Base-by-base conservation (phyloP, 2,113 vertebrate genomes). In the Xenopus laevis region DNA sequence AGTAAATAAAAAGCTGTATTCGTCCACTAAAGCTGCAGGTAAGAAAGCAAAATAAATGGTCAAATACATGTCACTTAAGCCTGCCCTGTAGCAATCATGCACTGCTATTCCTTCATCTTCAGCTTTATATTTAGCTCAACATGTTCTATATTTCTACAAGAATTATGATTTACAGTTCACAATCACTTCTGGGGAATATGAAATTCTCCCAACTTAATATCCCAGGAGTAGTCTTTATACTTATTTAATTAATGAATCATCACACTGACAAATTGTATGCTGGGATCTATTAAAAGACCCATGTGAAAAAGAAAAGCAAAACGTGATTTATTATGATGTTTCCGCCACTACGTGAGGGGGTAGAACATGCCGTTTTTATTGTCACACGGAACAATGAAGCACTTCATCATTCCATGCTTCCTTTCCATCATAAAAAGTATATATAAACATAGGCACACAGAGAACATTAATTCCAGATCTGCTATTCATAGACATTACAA, bases 191-290 rank as follows among this genome's bases (percentile, higher is more conserved):
- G 58, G 21, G 20, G 18, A 27, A 60, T 60, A 60, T 21, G 58
- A 60, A 23, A 7, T 27, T 23, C 58, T 60, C 58, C 58, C 18
- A 60, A 60, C 20, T 60, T 15, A 60, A 23, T 23, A 27, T 27
- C 58, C 58, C 58, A 60, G 13, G 58, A 23, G 58, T 60, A 60
- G 58, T 23, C 20, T 21, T 60, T 27, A 18, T 23, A 23, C 58
- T 27, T 60, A 23, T 23, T 20, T 60, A 60, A 60, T 60, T 60
- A 60, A 60, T 60, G 21, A 60, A 27, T 60, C 58, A 23, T 60
- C 58, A 12, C 10, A 13, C 58, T 60, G 58, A 60, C 58, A 60
- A 60, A 60, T 60, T 60, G 18, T 60, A 3, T 60, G 20, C 20
- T 21, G 21, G 27, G 58, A 21, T 60, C 58, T 60, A 60, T 60